A percentile compares a stretch with the other conserved stretches of the same genome.
Evolutionary conservation across 2,888 invertebrate genomes (phyloP).

Genomic region (Monochamus alternatus): DNA sequence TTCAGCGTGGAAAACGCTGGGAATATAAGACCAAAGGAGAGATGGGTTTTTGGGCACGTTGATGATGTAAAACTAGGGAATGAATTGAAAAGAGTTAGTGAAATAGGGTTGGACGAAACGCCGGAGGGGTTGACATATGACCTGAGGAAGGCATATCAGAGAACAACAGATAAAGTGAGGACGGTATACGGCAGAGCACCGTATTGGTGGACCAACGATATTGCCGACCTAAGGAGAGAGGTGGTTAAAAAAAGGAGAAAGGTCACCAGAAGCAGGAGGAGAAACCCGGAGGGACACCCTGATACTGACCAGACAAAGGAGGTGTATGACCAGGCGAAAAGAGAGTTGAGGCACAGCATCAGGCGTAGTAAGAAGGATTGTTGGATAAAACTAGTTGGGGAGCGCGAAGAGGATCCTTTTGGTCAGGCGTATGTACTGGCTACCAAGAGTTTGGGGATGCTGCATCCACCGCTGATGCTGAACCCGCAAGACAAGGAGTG

Average conservation of each 20-base stretch:
- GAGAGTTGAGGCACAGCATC: slow-evolving; percentile 23
- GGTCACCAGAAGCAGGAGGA: not conserved
- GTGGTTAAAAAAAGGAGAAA: slow-evolving; percentile 20
- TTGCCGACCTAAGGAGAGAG: slow-evolving; percentile 6
- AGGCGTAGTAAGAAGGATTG: slow-evolving; percentile 33
- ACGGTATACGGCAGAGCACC: not conserved
- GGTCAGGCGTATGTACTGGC: too few relatives aligned
- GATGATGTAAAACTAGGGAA: not conserved
- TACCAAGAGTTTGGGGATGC: too few relatives aligned
- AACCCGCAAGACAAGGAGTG: not conserved
- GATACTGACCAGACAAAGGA: not conserved
- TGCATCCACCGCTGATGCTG: not conserved
- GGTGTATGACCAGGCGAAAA: slow-evolving; percentile 18
- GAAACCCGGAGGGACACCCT: not conserved
- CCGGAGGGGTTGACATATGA: not conserved
- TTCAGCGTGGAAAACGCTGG: not conserved
- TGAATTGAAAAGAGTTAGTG: not conserved
- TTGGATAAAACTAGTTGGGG: not conserved
- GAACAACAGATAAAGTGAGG: not conserved
- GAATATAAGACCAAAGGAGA: not conserved
- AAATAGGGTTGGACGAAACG: not conserved
- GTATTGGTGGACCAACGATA: slow-evolving; percentile 37
- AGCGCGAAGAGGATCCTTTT: not conserved
- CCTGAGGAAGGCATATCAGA: not conserved
- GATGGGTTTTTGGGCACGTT: not conserved